These are phyloP conservation scores for Aplocera efformata DNA, from an alignment of 2,888 invertebrate genomes.

Conservation along the genomic window DNA sequence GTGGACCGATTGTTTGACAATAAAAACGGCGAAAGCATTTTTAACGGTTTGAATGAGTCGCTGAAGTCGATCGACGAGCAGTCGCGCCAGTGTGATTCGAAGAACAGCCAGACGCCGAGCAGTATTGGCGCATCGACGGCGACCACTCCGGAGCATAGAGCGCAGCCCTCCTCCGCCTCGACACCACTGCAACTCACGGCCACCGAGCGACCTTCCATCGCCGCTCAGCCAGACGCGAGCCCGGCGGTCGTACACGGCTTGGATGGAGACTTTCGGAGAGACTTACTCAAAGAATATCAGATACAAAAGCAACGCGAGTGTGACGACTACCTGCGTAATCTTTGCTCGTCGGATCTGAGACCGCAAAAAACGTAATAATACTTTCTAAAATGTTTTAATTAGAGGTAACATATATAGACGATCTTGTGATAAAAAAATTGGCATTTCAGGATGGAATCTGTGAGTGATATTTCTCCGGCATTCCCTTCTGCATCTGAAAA, in stretches of 20 bases:
- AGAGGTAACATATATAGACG: too few species aligned
- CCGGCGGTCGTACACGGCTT: constrained; percentile 37
- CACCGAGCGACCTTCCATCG: constrained; percentile 49
- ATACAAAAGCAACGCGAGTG: constrained; percentile 85
- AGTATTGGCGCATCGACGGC: constrained; percentile 70
- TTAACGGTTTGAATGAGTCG: constrained; percentile 84
- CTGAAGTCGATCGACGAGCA: constrained; percentile 64
- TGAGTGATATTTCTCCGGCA: constrained; percentile 42
- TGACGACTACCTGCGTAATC: constrained; percentile 70
- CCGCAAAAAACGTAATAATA: constrained; percentile 54
- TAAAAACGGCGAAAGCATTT: constrained; percentile 87
- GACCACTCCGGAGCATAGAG: constrained; percentile 85
- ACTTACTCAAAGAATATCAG: constrained; percentile 90
- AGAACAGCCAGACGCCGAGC: constrained; percentile 31
- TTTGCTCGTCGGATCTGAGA: constrained; percentile 62
- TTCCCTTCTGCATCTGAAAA: constrained; percentile 42
- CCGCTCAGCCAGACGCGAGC: constrained; percentile 33
- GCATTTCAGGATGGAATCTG: constrained; percentile 58
- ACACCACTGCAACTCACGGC: constrained; percentile 82
- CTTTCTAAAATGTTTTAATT: constrained; percentile 32
- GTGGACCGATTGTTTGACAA: constrained; percentile 94
- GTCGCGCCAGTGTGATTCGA: constrained; percentile 51
- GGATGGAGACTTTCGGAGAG: constrained; percentile 78
- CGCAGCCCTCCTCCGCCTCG: constrained; percentile 84
- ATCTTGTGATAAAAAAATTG: not conserved